Evolutionary conservation across 2,113 vertebrate species (phyloP), one percentile per base, ranked within the genome.

Genomic region (Phycodurus eques): DNA sequence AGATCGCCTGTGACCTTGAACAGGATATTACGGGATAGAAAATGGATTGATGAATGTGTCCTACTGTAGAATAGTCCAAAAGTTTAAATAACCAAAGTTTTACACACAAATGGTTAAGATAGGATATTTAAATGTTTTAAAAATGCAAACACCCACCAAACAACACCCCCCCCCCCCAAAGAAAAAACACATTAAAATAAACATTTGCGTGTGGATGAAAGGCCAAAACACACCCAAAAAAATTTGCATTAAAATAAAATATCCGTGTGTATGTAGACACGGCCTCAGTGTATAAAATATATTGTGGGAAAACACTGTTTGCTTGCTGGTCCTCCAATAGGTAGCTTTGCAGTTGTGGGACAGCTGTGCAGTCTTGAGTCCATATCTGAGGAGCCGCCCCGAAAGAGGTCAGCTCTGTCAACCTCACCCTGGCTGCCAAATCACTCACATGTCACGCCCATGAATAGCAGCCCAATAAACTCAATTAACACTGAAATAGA

Each of bases 401-500:
- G 54, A 27, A 65, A 81, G 88, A 87, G 75, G 78, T 86, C 85
- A 75, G 31, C 57, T 39, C 80, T 19, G 72, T 69, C 19, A 6
- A 72, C 72, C 85, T 91, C 83, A 83, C 86, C 76, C 85, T 65
- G 56, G 76, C 81, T 76, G 79, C 74, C 90, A 89, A 92, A 91
- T 92, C 85, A 91, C 83, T 83, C 76, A 76, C 67, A 78, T 84
- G 85, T 88, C 85, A 74, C 73, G 87, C 82, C 83, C 89, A 88
- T 83, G 85, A 92, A 92, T 91, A 91, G 90, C 87, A 63, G 88
- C 64, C 83, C 89, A 90, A 91, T 91, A 88, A 90, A 87, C 82
- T 92, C 91, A 91, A 92, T 93, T 92, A 92, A 87, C 86, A 84
- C 85, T 71, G 82, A 91, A 92, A 91, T 91, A 82, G 87, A 87